These are phyloP conservation scores for Ichneumon xanthorius DNA, from an alignment of 2,888 invertebrate species.

Conservation along the genomic window DNA sequence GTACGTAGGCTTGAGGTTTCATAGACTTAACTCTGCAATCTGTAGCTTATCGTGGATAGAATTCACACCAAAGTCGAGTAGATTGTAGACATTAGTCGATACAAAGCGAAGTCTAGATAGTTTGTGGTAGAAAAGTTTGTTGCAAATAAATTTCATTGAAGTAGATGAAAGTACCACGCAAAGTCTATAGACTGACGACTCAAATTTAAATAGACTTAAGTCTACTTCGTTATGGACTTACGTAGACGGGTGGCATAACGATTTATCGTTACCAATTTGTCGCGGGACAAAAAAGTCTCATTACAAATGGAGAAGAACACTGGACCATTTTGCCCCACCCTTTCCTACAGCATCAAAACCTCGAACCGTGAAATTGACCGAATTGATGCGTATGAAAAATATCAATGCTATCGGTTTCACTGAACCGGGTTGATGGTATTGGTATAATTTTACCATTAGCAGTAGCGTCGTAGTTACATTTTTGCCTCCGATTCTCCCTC, in stretches of 20 bases:
- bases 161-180: not conserved
- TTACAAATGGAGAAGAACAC: not conserved
- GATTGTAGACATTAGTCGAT: not conserved
- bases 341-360: not conserved
- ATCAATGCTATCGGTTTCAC: not conserved
- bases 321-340: not conserved
- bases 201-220: not conserved
- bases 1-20: not conserved
- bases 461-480: not conserved
- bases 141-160: not conserved
- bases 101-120: not conserved
- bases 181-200: not conserved
- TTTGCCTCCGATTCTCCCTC: constrained; percentile 17
- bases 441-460: constrained; percentile 1
- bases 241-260: not conserved
- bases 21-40: not conserved
- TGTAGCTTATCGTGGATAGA: not conserved
- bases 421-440: not conserved
- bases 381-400: not conserved
- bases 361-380: not conserved
- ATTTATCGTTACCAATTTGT: not conserved
- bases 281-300: not conserved
- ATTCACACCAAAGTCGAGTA: not conserved
- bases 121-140: not conserved
- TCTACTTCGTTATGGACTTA: not conserved